Conservation (phyloP, 92 coral and sea anemone genomes). For the Anthopleura xanthogrammica region DNA sequence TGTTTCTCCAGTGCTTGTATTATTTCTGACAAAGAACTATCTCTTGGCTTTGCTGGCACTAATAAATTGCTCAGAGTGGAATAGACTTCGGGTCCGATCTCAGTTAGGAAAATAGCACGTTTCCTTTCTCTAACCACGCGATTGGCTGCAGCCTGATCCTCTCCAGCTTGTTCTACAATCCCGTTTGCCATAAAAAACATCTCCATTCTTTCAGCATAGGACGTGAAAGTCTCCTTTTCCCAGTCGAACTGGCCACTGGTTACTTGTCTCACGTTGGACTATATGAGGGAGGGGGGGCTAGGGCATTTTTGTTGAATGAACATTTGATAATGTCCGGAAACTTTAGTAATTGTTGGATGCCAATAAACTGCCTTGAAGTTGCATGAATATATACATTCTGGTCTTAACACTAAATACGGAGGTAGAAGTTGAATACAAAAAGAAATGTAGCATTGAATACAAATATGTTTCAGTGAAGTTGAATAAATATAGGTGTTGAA, state of each 20-base stretch:
- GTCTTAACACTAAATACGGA: too few relatives aligned
- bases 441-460: too few relatives aligned
- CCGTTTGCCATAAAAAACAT: conserved; percentile 56
- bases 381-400: too few relatives aligned
- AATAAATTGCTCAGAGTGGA: conserved; percentile 40
- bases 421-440: too few relatives aligned
- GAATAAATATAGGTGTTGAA: too few relatives aligned
- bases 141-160: conserved; percentile 30
- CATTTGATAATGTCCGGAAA: too few relatives aligned
- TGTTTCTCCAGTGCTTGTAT: conserved; percentile 35
- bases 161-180: conserved; percentile 38
- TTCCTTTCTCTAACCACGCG: conserved; percentile 34
- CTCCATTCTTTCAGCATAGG: conserved; percentile 56
- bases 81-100: conserved; percentile 56
- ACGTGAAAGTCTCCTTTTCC: conserved; percentile 38
- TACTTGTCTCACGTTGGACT: too few relatives aligned
- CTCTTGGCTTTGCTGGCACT: conserved; percentile 46
- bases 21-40: conserved; percentile 26
- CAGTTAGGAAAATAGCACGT: conserved; percentile 49
- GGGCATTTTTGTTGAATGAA: too few relatives aligned
- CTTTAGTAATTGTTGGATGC: too few relatives aligned
- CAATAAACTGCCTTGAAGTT: too few relatives aligned
- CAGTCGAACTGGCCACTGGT: conserved; percentile 34
- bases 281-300: too few relatives aligned
- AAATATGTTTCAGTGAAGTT: too few relatives aligned